phyloP scores from a whole-genome alignment of 1,140 invertebrate species.

The Anagrus nilaparvatae region DNA sequence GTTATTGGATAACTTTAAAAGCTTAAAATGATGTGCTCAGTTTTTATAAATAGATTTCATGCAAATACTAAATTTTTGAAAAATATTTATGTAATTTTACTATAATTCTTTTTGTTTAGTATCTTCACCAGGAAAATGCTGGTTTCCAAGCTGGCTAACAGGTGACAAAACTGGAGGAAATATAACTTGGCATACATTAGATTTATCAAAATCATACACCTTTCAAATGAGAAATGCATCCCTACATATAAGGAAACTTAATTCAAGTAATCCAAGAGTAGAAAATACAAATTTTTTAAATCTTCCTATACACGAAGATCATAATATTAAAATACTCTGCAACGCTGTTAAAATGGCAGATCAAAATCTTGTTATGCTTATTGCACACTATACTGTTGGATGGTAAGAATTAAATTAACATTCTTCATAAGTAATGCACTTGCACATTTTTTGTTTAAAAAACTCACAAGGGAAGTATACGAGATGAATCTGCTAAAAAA shows the following conservation, averaged over 20 bases:
- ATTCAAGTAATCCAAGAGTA: slow-evolving; percentile 30
- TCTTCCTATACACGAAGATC: slow-evolving; percentile 41
- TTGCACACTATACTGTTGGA: slow-evolving; percentile 66
- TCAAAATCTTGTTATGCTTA: slow-evolving; percentile 51
- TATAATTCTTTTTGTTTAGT: slow-evolving; percentile 28
- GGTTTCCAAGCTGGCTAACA: slow-evolving; percentile 66
- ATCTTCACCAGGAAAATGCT: slow-evolving; percentile 47
- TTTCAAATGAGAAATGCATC: slow-evolving; percentile 66
- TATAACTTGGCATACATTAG: slow-evolving; percentile 66
- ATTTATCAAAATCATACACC: slow-evolving; percentile 60
- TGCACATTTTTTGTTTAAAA: too few relatives aligned
- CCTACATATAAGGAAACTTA: slow-evolving; percentile 47
- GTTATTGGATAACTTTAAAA: too few relatives aligned
- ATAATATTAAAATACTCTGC: slow-evolving; percentile 55
- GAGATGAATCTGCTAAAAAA: too few relatives aligned
- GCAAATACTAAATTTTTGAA: too few relatives aligned
- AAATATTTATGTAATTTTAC: background rate
- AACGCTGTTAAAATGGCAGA: slow-evolving; percentile 54
- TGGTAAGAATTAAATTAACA: slow-evolving; percentile 54
- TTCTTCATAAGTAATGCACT: too few relatives aligned
- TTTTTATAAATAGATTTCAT: too few relatives aligned
- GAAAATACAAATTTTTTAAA: slow-evolving; percentile 40
- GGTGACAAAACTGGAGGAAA: slow-evolving; percentile 47
- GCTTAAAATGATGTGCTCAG: too few relatives aligned
- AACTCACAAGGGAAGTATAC: too few relatives aligned